A percentile compares a stretch with the other conserved stretches of the same genome.
Conservation (phyloP, 2,888 invertebrate species). For the Coleophora flavipennella region DNA sequence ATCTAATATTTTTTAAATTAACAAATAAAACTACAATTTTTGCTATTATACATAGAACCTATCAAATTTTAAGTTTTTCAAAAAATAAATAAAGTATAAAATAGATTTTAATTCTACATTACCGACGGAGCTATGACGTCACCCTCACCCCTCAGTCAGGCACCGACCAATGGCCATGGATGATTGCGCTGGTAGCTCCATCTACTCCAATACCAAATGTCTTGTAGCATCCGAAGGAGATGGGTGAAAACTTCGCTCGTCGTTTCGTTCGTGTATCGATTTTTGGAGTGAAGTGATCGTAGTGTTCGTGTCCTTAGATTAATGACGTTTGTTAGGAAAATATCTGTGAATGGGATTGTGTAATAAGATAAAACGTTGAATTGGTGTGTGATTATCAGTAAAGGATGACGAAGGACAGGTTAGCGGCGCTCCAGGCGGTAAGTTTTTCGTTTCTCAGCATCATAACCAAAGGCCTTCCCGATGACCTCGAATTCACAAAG, state of each 20-base stretch:
- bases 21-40: too few species aligned
- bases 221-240: constrained; percentile 48
- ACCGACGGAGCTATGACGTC: too few species aligned
- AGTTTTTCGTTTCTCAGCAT: constrained; percentile 59
- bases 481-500: constrained; percentile 58
- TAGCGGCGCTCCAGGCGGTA: constrained; percentile 96
- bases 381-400: constrained; percentile 77
- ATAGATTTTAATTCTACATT: too few species aligned
- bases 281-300: constrained; percentile 80
- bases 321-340: constrained; percentile 81
- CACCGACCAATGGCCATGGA: constrained; percentile 18
- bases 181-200: constrained; percentile 32
- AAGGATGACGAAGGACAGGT: constrained; percentile 96
- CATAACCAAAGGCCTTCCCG: constrained; percentile 52
- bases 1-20: too few species aligned
- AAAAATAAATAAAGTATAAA: too few species aligned
- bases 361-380: constrained; percentile 77
- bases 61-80: too few species aligned
- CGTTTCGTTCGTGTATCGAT: constrained; percentile 84
- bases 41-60: too few species aligned
- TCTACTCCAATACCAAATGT: constrained; percentile 42
- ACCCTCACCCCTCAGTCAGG: too few species aligned
- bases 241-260: constrained; percentile 70
- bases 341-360: constrained; percentile 85
- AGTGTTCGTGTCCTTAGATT: constrained; percentile 82